A percentile compares a stretch with the other conserved stretches of the same genome.
These are phyloP conservation scores for Epicauta chinensis DNA, from an alignment of 1,140 invertebrate species.

Conservation along the genomic window DNA sequence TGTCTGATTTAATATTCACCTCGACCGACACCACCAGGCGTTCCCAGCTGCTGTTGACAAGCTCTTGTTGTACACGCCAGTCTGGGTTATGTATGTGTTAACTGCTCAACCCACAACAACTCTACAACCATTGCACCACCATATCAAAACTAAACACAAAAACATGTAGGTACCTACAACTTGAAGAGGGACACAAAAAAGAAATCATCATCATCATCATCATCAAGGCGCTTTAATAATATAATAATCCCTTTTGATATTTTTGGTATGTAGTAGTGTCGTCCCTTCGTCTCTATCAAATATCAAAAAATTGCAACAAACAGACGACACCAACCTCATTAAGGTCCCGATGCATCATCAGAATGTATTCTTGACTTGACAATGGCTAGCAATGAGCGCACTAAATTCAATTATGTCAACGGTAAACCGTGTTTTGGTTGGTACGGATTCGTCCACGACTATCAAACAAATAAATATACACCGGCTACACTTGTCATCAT, in stretches of 20 bases:
- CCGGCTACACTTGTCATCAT: constrained; percentile 32
- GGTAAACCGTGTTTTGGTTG: not conserved
- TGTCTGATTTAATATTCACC: constrained; percentile 42
- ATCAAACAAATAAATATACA: constrained; percentile 13
- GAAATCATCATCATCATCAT: no score
- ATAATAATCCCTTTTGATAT: no score
- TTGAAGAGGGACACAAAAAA: no score
- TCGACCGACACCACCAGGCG: constrained; percentile 29
- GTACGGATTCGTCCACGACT: not conserved
- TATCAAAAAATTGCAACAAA: no score
- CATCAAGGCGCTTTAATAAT: no score
- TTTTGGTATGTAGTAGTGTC: no score
- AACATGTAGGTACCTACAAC: no score
- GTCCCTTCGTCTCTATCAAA: no score
- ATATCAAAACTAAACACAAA: not conserved
- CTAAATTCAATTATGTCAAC: constrained; percentile 29
- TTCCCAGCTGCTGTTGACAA: constrained; percentile 36
- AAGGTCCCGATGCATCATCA: constrained; percentile 26
- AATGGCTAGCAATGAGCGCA: constrained; percentile 29
- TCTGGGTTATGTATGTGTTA: constrained; percentile 32
- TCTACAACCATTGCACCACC: not conserved
- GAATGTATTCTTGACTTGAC: constrained; percentile 28
- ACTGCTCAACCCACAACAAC: constrained; percentile 22
- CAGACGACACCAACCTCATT: constrained; percentile 14
- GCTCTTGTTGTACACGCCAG: constrained; percentile 31